Conservation (phyloP, 2,113 vertebrate genomes). For the Pseudolaguvia tuberculata region DNA sequence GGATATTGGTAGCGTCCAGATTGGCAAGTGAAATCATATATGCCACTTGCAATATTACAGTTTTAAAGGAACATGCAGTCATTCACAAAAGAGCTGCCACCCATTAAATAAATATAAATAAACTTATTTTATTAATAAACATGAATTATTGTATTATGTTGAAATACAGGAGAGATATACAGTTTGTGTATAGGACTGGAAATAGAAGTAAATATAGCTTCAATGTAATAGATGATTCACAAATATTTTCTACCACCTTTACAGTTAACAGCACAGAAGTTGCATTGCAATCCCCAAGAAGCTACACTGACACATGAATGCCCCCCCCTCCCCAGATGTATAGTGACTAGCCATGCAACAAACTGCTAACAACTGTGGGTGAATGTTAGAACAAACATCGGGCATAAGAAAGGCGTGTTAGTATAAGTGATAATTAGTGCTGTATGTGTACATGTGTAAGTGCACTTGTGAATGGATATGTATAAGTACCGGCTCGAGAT, state of each 20-base stretch:
- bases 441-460: slow-evolving; percentile 3
- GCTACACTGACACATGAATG: slow-evolving; percentile 32
- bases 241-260: background rate
- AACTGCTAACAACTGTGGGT: slow-evolving; percentile 13
- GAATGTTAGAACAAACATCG: background rate
- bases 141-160: too few relatives aligned
- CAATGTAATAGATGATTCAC: background rate
- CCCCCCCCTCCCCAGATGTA: too few relatives aligned
- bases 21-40: background rate
- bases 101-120: background rate
- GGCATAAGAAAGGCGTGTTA: too few relatives aligned
- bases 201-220: too few relatives aligned
- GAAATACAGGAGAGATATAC: too few relatives aligned
- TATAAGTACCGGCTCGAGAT: background rate
- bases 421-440: background rate
- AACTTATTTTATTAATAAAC: too few relatives aligned
- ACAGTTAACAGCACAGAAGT: slow-evolving; percentile 12
- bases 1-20: background rate
- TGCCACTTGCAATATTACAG: background rate
- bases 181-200: too few relatives aligned
- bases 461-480: background rate
- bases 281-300: slow-evolving; percentile 11
- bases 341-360: too few relatives aligned
- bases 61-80: background rate
- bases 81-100: background rate